Conservation (phyloP, 2,888 invertebrate genomes). For the Morpho achilles region DNA sequence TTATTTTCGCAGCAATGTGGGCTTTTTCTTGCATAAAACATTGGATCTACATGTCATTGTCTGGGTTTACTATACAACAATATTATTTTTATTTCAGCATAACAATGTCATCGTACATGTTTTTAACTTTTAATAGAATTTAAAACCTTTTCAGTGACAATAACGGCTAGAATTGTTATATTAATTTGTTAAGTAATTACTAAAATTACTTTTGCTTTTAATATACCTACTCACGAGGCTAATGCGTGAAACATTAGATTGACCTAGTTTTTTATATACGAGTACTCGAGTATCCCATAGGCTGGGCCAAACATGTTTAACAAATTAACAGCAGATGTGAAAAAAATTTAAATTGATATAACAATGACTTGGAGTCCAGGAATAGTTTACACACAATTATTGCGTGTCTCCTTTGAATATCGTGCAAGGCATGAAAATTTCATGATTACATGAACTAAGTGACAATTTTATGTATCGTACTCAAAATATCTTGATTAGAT, state of each 20-base stretch:
- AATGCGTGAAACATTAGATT: conserved; percentile 22
- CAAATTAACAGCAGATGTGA: conserved; percentile 12
- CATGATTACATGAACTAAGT: background rate
- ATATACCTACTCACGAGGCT: conserved; percentile 1
- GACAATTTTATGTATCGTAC: too few relatives aligned
- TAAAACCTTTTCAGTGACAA: too few relatives aligned
- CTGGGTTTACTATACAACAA: too few relatives aligned
- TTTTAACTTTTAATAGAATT: too few relatives aligned
- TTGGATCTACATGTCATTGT: too few relatives aligned
- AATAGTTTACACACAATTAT: background rate
- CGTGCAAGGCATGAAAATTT: background rate
- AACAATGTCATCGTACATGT: too few relatives aligned
- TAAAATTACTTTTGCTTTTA: background rate
- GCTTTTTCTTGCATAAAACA: too few relatives aligned
- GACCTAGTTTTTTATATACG: conserved; percentile 18
- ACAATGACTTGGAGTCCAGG: background rate
- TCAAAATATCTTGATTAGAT: too few relatives aligned
- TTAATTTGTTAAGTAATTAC: conserved; percentile 4
- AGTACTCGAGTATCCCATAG: conserved; percentile 10
- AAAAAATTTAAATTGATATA: conserved; percentile 3
- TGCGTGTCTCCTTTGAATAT: background rate
- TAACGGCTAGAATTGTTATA: too few relatives aligned
- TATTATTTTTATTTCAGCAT: too few relatives aligned
- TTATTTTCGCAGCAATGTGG: too few relatives aligned
- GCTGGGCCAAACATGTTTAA: conserved; percentile 12